phyloP scores from a whole-genome alignment of 92 coral and sea anemone genomes.

The Blastomussa wellsi region DNA sequence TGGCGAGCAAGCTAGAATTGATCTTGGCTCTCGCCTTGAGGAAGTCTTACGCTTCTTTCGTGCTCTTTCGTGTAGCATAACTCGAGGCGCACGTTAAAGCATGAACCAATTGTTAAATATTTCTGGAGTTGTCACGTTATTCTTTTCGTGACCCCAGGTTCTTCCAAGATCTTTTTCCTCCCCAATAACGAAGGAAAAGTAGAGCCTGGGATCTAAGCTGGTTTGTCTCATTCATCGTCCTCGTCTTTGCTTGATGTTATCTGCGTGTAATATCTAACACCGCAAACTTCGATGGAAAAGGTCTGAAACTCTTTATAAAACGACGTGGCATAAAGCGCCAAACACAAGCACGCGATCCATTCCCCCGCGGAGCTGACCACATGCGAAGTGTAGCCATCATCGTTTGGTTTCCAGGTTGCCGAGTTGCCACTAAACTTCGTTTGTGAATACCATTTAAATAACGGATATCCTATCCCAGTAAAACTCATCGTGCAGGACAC shows the following conservation, averaged over 20 bases:
- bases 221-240: not conserved
- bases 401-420: conserved; percentile 67
- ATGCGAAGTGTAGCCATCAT: conserved; percentile 76
- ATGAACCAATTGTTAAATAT: too few species aligned
- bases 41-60: too few species aligned
- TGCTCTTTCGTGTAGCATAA: too few species aligned
- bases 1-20: too few species aligned
- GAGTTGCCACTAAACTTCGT: conserved; percentile 1
- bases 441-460: not conserved
- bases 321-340: conserved; percentile 61
- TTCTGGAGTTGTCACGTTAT: too few species aligned
- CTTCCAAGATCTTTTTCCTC: too few species aligned
- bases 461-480: not conserved
- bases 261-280: conserved; percentile 1
- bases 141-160: too few species aligned
- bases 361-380: conserved; percentile 73
- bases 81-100: too few species aligned
- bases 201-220: too few species aligned
- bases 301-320: conserved; percentile 77
- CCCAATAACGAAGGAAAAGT: too few species aligned
- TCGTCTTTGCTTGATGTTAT: not conserved
- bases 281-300: conserved; percentile 60
- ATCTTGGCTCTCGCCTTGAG: too few species aligned
- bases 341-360: conserved; percentile 76
- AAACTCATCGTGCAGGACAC: not conserved